Base-by-base conservation (phyloP, 2,113 vertebrate genomes). In the Mesocricetus auratus region DNA sequence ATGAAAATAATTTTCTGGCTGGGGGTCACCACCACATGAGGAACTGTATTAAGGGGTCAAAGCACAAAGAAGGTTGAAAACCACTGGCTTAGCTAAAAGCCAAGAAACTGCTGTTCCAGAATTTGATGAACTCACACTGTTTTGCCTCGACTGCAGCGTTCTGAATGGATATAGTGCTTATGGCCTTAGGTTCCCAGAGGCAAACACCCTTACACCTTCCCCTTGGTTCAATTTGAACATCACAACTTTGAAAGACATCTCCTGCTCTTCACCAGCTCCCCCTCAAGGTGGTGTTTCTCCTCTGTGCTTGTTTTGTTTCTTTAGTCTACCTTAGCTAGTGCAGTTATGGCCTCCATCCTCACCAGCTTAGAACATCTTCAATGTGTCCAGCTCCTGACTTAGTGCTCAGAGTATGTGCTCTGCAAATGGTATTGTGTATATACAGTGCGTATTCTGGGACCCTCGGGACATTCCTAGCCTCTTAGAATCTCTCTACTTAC, bases 251-350 rank as follows among this genome's bases (percentile, higher is more conserved):
- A 82, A 74, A 39, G 86, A 66, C 53, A 31, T 71, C 64, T 39
- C 0, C 1, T 64, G 13, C 17, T 45, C 39, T 90, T 47, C 2
- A 0, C 1, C 8, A 31, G 47, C 21, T 62, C 42, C 19, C 26
- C 0, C 0, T 10, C 62, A 39, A 39, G 64, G 21, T 36, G 26
- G 24, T 1, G 31, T 7, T 36, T 68, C 42, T 86, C 50, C n/a
- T 86, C 39, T 21, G 0, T 58, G 47, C 26, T 33, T 62, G 50
- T 53, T 16, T 69, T 26, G 15, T 42, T 17, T 60, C 82, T 74
- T 82, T 29, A 81, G 11, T 53, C 7, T 21, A 16, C 24, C 45
- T 60, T 31, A 73, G 2, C 47, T 3, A 19, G 45, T 15, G 62
- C 11, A 36, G n/a, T 19, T 78, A 42, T 15, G 8, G 56, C 73